A percentile compares a stretch with the other conserved stretches of the same genome.
Conservation (phyloP, 2,797 vertebrate genomes). For the Malacoctenus gilli region DNA sequence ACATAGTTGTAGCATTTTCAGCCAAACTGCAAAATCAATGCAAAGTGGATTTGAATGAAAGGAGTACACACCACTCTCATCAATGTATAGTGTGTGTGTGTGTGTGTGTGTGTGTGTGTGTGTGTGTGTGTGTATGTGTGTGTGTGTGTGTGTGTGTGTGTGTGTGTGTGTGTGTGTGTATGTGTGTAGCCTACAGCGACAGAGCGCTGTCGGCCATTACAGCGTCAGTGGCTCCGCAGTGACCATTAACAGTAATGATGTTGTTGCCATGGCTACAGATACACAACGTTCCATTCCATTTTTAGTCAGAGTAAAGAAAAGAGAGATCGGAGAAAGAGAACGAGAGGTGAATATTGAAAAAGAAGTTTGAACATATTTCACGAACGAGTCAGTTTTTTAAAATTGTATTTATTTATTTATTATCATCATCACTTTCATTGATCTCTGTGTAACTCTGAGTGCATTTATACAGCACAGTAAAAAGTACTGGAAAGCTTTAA, state of each 20-base stretch:
- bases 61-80: constrained; percentile 63
- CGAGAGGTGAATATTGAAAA: background rate
- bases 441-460: no score
- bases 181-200: constrained; percentile 58
- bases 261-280: constrained; percentile 74
- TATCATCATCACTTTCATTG: no score
- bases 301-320: no score
- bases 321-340: constrained; percentile 3
- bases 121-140: constrained; percentile 2
- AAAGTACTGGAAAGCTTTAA: no score
- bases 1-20: constrained; percentile 71
- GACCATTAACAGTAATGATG: constrained; percentile 75
- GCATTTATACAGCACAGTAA: no score
- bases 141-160: constrained; percentile 26
- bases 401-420: no score
- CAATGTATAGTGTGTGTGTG: constrained; percentile 51
- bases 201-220: constrained; percentile 70
- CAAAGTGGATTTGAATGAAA: constrained; percentile 74
- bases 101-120: background rate
- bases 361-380: no score
- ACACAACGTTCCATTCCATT: constrained; percentile 63
- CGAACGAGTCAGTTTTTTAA: no score
- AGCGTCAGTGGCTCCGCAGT: constrained; percentile 61
- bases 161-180: constrained; percentile 6
- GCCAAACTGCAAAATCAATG: constrained; percentile 80